These are phyloP conservation scores for Ichneumoninae sp. DNA, from an alignment of 2,888 invertebrate species.

Conservation along the genomic window DNA sequence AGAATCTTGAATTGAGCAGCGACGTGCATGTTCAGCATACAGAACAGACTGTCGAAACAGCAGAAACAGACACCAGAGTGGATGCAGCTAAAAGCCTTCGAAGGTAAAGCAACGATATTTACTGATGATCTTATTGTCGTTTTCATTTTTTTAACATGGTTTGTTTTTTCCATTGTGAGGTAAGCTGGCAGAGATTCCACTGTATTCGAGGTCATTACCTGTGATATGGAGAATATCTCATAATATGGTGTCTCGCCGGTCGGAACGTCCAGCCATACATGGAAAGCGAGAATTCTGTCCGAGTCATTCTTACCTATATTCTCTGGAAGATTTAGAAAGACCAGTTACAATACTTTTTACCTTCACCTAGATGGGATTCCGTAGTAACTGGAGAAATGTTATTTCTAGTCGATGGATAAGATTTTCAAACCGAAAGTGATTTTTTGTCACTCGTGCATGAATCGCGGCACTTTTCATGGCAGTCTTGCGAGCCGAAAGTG, in stretches of 20 bases:
- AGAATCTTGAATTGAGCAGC: conserved; percentile 71
- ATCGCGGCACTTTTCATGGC: no score
- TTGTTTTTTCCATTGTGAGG: not conserved
- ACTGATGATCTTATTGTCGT: not conserved
- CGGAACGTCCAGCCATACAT: conserved; percentile 43
- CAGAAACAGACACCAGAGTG: conserved; percentile 69
- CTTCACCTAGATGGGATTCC: not conserved
- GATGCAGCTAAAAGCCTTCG: conserved; percentile 60
- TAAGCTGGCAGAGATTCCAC: not conserved
- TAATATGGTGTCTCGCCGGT: conserved; percentile 54
- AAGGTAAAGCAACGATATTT: conserved; percentile 2
- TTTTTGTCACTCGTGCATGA: no score
- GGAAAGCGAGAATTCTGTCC: conserved; percentile 67
- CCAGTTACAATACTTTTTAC: not conserved
- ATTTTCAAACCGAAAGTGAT: not conserved
- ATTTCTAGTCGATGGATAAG: not conserved
- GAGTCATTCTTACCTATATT: conserved; percentile 69
- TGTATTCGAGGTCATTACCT: conserved; percentile 32
- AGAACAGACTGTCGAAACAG: conserved; percentile 72
- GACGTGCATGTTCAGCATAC: conserved; percentile 65
- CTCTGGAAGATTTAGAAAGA: conserved; percentile 52
- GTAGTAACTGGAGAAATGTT: not conserved
- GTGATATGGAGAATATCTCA: conserved; percentile 44
- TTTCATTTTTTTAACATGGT: not conserved
- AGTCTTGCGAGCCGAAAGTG: no score